phyloP scores from a whole-genome alignment of 1,140 invertebrate species.

The Drosophila mayri region DNA sequence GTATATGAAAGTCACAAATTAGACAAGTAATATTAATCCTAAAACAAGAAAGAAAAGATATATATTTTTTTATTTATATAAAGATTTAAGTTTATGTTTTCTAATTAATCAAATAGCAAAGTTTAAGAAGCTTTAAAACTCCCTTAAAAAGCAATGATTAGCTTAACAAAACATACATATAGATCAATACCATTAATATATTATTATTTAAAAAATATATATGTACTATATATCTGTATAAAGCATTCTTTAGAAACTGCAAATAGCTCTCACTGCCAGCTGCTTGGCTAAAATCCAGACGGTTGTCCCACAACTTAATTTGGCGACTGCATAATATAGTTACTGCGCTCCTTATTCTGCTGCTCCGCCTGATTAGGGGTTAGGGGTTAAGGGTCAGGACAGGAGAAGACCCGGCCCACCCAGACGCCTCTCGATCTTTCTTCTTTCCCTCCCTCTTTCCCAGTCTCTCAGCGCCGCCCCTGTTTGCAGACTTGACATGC shows the following conservation, averaged over 20 bases:
- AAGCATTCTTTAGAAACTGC: background rate
- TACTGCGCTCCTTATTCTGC: conserved; percentile 25
- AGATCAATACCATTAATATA: background rate
- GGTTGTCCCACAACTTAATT: conserved; percentile 17
- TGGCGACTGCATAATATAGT: conserved; percentile 48
- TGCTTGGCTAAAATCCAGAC: conserved; percentile 3
- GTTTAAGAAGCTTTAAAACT: background rate
- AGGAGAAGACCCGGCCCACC: background rate
- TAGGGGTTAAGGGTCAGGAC: conserved; percentile 30
- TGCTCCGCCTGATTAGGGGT: conserved; percentile 34
- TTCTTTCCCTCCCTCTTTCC: background rate
- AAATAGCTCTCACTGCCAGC: background rate
- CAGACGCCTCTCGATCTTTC: conserved; percentile 9
- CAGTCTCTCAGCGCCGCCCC: conserved; percentile 1
- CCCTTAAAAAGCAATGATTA: background rate
- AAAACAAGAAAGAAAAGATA: too few relatives aligned
- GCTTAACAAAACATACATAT: background rate
- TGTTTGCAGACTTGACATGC: conserved; percentile 68
- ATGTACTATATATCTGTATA: too few relatives aligned
- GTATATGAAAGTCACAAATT: background rate
- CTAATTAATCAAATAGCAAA: too few relatives aligned
- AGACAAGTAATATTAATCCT: background rate
- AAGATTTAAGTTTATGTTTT: too few relatives aligned
- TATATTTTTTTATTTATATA: too few relatives aligned
- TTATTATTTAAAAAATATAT: background rate